phyloP scores from a whole-genome alignment of 30 jellyfish, hydroid and myxozoan genomes.

The Rhopilema esculentum region DNA sequence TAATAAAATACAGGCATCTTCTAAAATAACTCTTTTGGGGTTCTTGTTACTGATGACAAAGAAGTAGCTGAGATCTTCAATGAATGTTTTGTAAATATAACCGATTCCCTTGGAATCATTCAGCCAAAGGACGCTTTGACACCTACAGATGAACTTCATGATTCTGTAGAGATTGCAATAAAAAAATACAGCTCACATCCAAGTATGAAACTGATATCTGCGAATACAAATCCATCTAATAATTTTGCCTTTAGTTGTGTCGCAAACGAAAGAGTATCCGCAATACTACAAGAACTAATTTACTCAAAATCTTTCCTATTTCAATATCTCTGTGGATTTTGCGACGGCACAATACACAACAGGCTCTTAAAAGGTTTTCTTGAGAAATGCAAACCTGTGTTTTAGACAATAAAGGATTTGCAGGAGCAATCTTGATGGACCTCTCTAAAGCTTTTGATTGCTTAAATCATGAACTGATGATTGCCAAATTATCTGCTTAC shows the following conservation, averaged over 20 bases:
- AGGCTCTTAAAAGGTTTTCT: too few relatives aligned
- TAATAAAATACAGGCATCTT: too few relatives aligned
- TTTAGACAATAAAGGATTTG: too few relatives aligned
- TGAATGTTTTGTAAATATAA: slow-evolving; percentile 5
- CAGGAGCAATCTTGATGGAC: too few relatives aligned
- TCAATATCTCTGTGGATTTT: too few relatives aligned
- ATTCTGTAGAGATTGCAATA: slow-evolving; percentile 21
- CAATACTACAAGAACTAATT: neutral
- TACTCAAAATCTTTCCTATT: neutral
- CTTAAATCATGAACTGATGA: too few relatives aligned
- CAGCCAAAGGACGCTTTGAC: too few relatives aligned
- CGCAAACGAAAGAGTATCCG: slow-evolving; percentile 2
- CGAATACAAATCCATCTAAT: neutral
- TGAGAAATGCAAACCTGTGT: too few relatives aligned
- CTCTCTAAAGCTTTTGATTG: too few relatives aligned
- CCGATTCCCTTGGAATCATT: too few relatives aligned
- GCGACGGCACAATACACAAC: too few relatives aligned
- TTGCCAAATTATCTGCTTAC: too few relatives aligned
- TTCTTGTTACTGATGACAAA: slow-evolving; percentile 29
- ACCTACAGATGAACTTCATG: slow-evolving; percentile 2
- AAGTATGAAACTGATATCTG: neutral
- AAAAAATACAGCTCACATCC: neutral
- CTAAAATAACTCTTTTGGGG: slow-evolving; percentile 20
- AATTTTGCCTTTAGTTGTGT: neutral
- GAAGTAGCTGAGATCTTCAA: slow-evolving; percentile 37